phyloP scores from a whole-genome alignment of 2,113 vertebrate species.

The Hippotragus niger region DNA sequence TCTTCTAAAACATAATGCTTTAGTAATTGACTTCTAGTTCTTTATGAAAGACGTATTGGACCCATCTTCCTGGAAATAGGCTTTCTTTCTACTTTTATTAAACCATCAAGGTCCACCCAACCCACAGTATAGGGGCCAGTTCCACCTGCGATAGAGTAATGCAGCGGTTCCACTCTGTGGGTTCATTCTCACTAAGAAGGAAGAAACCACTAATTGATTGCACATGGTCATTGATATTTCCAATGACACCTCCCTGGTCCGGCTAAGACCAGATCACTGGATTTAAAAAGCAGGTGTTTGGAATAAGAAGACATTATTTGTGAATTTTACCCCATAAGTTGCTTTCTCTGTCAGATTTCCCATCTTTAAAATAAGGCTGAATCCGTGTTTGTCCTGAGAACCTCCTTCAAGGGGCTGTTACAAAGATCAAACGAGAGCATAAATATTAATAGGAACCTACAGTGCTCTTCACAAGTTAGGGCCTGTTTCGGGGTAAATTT shows the following conservation, averaged over 20 bases:
- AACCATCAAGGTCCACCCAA: background rate
- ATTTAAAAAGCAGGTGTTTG: background rate
- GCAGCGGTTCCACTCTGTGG: too few species aligned
- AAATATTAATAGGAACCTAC: background rate
- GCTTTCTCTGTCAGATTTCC: background rate
- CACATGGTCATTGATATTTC: background rate
- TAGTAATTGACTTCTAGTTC: background rate
- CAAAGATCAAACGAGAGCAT: background rate
- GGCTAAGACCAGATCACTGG: background rate
- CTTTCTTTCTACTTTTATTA: background rate
- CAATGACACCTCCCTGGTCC: background rate
- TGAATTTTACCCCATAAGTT: background rate
- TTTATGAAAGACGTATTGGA: background rate
- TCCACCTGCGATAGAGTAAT: fast-evolving
- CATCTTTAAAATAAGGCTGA: background rate
- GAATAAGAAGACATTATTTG: background rate
- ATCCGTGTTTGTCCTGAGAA: background rate
- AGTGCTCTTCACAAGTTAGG: background rate
- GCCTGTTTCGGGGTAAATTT: background rate
- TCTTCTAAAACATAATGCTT: background rate
- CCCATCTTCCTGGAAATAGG: background rate
- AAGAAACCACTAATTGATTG: background rate
- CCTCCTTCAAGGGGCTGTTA: background rate
- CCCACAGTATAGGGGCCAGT: background rate
- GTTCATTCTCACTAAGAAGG: background rate